Conservation (phyloP, 2,888 invertebrate genomes). For the Gisinianus flammeolus region DNA sequence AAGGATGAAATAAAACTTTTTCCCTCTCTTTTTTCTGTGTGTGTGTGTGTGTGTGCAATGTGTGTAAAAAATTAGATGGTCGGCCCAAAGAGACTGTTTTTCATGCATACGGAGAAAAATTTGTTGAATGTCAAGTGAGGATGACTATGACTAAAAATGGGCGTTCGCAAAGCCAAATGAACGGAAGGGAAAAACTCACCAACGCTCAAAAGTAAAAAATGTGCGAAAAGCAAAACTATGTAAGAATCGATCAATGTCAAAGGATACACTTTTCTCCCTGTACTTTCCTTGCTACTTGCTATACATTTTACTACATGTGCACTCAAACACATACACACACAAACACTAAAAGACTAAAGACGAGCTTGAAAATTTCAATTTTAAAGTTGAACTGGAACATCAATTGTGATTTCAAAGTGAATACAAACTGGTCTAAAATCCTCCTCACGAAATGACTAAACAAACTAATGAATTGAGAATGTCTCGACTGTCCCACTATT, state of each 20-base stretch:
- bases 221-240: slow-evolving; percentile 59
- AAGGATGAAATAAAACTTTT: slow-evolving; percentile 8
- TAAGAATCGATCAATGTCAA: slow-evolving; percentile 58
- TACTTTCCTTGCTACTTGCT: not conserved
- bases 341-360: not conserved
- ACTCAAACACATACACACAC: not conserved
- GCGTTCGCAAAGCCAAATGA: slow-evolving; percentile 5
- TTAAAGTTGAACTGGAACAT: not conserved
- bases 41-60: too few relatives aligned
- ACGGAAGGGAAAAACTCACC: slow-evolving; percentile 19
- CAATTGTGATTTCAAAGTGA: not conserved
- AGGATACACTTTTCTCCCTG: not conserved
- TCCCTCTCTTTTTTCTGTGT: not conserved
- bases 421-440: not conserved
- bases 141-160: slow-evolving; percentile 7
- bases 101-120: not conserved
- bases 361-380: too few relatives aligned
- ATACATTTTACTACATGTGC: not conserved
- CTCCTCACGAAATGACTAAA: not conserved
- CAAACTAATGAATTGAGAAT: not conserved
- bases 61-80: not conserved
- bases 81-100: not conserved
- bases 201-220: slow-evolving; percentile 35
- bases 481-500: not conserved
- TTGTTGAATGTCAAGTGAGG: not conserved